Conservation (phyloP, 2,888 invertebrate genomes). For the Parapristionchus giblindavisi region DNA sequence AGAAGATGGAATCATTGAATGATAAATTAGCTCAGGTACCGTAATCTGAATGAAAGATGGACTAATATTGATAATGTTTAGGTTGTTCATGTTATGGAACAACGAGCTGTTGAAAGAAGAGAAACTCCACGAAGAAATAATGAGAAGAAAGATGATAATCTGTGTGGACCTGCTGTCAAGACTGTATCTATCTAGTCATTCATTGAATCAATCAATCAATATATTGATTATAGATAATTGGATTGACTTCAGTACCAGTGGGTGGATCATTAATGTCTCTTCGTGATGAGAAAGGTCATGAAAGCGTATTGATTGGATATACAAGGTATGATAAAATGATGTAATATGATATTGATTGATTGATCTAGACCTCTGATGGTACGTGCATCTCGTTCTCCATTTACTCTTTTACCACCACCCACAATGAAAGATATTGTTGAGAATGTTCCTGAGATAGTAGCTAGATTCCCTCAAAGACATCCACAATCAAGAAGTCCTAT, state of each 20-base stretch:
- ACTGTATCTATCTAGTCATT: not conserved
- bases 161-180: slow-evolving; percentile 13
- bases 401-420: slow-evolving; percentile 28
- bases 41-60: not conserved
- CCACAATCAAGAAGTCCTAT: not conserved
- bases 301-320: slow-evolving; percentile 28
- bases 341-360: not conserved
- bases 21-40: slow-evolving; percentile 20
- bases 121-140: slow-evolving; percentile 1
- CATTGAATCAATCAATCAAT: not conserved
- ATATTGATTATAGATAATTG: not conserved
- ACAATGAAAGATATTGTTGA: slow-evolving; percentile 8
- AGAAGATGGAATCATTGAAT: slow-evolving; percentile 21
- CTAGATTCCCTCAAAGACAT: slow-evolving; percentile 26
- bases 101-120: slow-evolving; percentile 12
- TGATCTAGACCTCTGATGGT: not conserved
- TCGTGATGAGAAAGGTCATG: slow-evolving; percentile 33
- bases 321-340: not conserved
- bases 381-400: slow-evolving; percentile 27
- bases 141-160: not conserved
- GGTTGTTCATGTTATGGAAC: slow-evolving; percentile 26
- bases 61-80: not conserved
- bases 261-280: slow-evolving; percentile 33
- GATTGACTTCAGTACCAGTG: slow-evolving; percentile 22
- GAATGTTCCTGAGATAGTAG: slow-evolving; percentile 4